Evolutionary conservation across 2,797 vertebrate genomes (phyloP), one percentile per base, ranked within the genome.

Genomic region (Champsocephalus gunnari): DNA sequence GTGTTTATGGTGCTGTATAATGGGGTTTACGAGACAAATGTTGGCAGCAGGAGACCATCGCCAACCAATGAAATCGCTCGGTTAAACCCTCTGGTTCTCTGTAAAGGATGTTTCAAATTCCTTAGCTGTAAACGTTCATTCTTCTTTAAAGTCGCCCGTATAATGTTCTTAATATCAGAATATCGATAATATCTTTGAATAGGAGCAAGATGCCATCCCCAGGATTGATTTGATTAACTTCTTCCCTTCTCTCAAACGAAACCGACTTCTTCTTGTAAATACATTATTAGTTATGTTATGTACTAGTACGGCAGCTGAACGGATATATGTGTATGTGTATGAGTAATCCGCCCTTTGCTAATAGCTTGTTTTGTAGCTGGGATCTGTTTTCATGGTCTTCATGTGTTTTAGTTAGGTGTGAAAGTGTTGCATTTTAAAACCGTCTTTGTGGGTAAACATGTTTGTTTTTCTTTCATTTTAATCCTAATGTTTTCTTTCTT

Each of bases 241-340:
- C 32, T 49, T 47, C 0, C 24, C 34, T 38, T 16, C 3, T 68
- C 59, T 77, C 38, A 67, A 28, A 59, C 2, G 0, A 17, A 11
- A 32, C 66, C 0, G 16, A n/a, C 14, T 0, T 77, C 69, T 79
- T 77, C 77, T 19, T 88, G 76, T 88, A 77, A 79, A 84, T 73
- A 75, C 12, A 38, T 49, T 64, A 16, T 78, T 38, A 6, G 34
- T 5, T 73, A 75, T 78, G 55, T 82, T 85, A 60, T 77, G 69
- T 71, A 13, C 38, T 58, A 64, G 49, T 78, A 64, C n/a, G 89
- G 90, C 91, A 91, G 90, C 88, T 93, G 63, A 83, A 78, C 54
- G 21, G 0, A 72, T 73, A 44, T 56, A 19, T 83, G 84, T 75
- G 78, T 67, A 65, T 71, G 24, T 70, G 44, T 80, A 3, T 54